Percentiles rank a stretch among this genome's conserved stretches.
Conservation (phyloP, 2,797 vertebrate species). For the Gobio occitaniae region DNA sequence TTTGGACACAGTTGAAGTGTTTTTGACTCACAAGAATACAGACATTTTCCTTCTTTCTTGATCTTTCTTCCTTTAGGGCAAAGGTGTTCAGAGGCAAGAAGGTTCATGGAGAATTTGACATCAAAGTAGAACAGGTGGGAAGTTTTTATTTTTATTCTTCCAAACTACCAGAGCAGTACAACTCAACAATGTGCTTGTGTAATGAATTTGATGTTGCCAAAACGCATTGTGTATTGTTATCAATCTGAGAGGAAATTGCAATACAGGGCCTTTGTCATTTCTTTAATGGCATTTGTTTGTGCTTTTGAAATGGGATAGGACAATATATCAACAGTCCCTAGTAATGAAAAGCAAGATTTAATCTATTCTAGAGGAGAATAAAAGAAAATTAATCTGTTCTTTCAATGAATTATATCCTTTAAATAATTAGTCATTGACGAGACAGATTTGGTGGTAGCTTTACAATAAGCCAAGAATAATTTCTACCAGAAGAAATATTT, state of each 20-base stretch:
- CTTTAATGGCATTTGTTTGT: background rate
- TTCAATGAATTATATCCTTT: slow-evolving; percentile 13
- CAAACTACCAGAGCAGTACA: background rate
- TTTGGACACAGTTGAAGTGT: slow-evolving; percentile 10
- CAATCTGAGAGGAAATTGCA: background rate
- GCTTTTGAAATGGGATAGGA: background rate
- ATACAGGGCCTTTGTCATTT: slow-evolving; percentile 2
- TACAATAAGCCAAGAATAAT: slow-evolving; percentile 3
- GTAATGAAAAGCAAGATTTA: slow-evolving; percentile 4
- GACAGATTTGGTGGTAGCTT: background rate
- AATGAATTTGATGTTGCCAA: slow-evolving; percentile 6
- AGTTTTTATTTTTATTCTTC: slow-evolving; percentile 40
- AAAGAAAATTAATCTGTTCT: slow-evolving; percentile 4
- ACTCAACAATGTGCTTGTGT: background rate
- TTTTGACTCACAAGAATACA: slow-evolving; percentile 4
- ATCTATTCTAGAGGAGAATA: background rate
- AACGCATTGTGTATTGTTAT: background rate
- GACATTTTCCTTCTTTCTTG: background rate
- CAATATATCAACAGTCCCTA: background rate
- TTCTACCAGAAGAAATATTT: background rate
- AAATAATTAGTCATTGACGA: background rate
- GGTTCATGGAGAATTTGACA: slow-evolving; percentile 88
- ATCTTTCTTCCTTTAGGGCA: slow-evolving; percentile 73
- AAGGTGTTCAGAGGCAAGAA: slow-evolving; percentile 91
- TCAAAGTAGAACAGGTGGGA: slow-evolving; percentile 90